Evolutionary conservation across 2,113 vertebrate species (phyloP), one percentile per base, ranked within the genome.

Genomic region (Vulpes ferrilata): DNA sequence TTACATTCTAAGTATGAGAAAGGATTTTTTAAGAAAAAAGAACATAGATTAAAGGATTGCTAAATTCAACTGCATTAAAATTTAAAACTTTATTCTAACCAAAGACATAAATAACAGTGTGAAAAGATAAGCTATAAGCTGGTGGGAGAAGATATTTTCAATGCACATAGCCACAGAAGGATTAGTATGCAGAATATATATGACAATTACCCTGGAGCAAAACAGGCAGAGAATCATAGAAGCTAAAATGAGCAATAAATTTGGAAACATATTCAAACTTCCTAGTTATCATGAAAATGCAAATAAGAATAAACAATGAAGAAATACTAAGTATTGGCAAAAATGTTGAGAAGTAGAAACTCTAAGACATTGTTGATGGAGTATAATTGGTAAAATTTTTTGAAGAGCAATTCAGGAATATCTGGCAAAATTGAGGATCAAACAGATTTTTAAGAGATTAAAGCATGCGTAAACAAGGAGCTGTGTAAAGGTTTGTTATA

Each of bases 361-460:
- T 43, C 38, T 90, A 88, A 89, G 62, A 62, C 32, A 82, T 71
- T 67, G 71, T 60, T 95, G 35, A 62, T 80, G n/a, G 22, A 59
- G 2, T 92, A 55, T 95, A 94, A 90, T 73, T 85, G 73, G 48
- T 94, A 62, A 95, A 48, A 92, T 87, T 81, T 81, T 94, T 97
- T 85, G 38, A 93, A 91, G 71, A 93, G 30, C 62, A 85, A 13
- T 94, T 93, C 80, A 88, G 57, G 22, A 94, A 32, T 87, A 87
- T 87, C 60, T 78, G 35, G 8, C 82, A 78, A 94, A 93, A 57
- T 8, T 73, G 23, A 81, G 78, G 59, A 67, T 85, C 27, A 57
- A 30, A 78, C 43, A 17, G 1, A 27, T 81, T 89, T 92, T 89
- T 53, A 95, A 92, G 25, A 93, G 97, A 38, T 89, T 23, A 92